phyloP scores from a whole-genome alignment of 2,113 vertebrate genomes.

The Ranitomeya imitator region DNA sequence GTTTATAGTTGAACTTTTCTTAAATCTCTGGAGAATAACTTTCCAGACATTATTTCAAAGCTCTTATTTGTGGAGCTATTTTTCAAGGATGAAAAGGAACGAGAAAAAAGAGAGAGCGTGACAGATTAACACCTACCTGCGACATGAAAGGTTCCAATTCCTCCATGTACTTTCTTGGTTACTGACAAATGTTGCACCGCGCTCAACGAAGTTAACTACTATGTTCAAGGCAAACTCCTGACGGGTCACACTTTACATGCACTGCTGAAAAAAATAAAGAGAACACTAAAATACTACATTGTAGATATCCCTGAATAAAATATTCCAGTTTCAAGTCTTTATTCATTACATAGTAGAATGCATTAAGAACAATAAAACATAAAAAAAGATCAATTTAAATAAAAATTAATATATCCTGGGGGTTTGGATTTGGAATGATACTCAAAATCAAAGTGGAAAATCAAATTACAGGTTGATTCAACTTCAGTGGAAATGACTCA shows the following conservation, averaged over 20 bases:
- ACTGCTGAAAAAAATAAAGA: neutral
- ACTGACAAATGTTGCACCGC: neutral
- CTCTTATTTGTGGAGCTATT: neutral
- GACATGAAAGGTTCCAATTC: constrained; percentile 21
- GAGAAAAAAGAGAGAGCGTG: neutral
- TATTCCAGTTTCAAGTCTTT: no score
- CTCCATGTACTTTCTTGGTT: neutral
- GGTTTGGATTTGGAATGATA: no score
- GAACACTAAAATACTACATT: no score
- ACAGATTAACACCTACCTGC: constrained; percentile 1
- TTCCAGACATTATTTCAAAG: neutral
- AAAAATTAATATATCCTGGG: no score
- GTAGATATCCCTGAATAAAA: no score
- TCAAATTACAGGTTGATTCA: no score
- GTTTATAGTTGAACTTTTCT: neutral
- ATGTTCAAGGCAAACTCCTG: neutral
- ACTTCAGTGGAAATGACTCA: no score
- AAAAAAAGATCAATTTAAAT: no score
- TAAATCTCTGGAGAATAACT: neutral
- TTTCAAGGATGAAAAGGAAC: constrained; percentile 7
- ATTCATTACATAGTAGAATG: no score
- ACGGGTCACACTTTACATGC: neutral
- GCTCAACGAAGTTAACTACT: neutral
- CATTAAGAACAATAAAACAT: no score
- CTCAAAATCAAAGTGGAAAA: no score